phyloP scores from a whole-genome alignment of 2,113 vertebrate genomes.

The Panurus biarmicus region DNA sequence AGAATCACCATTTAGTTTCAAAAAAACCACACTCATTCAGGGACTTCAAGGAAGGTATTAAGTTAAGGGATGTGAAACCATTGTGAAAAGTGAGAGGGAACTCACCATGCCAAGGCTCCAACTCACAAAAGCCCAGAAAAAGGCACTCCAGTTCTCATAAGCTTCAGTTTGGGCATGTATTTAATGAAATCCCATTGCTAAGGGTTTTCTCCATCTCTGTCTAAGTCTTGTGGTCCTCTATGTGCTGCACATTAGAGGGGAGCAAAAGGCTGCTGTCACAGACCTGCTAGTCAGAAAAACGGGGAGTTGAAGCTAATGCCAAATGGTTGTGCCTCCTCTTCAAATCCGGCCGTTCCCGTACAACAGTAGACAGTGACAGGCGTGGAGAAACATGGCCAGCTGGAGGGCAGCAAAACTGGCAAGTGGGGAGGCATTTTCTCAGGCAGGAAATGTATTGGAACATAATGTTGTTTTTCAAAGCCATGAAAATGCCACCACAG shows the following conservation, averaged over 20 bases:
- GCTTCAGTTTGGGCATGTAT: neutral
- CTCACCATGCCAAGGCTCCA: neutral
- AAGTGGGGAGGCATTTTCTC: neutral
- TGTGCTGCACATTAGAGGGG: neutral
- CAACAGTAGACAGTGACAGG: neutral
- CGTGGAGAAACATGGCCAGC: neutral
- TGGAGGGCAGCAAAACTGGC: constrained; percentile 36
- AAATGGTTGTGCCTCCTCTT: neutral
- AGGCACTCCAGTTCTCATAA: neutral
- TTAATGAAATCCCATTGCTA: neutral
- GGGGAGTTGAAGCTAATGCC: neutral
- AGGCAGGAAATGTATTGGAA: constrained; percentile 16
- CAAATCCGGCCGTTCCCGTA: neutral
- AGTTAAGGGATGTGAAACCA: neutral
- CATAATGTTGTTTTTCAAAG: constrained; percentile 7
- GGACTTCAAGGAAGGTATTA: neutral
- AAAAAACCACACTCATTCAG: neutral
- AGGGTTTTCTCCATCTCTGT: neutral
- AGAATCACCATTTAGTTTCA: neutral
- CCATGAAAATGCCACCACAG: neutral
- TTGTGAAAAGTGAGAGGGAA: neutral
- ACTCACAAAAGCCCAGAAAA: neutral
- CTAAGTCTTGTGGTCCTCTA: neutral
- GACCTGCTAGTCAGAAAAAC: neutral
- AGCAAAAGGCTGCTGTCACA: neutral